Base-by-base conservation (phyloP, 1,140 invertebrate genomes). In the Nylanderia fulva region DNA sequence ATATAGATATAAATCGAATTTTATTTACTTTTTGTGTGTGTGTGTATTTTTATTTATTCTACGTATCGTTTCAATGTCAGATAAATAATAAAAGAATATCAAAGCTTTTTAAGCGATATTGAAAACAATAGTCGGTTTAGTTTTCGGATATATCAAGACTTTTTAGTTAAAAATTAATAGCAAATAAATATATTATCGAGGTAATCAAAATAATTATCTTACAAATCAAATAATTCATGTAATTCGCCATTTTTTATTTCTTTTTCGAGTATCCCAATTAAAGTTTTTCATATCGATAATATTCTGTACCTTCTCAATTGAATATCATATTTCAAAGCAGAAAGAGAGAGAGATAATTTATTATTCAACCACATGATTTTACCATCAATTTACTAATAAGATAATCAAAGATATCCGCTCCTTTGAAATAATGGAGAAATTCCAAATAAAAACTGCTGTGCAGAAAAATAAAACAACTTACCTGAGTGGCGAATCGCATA, bases 401-500 rank as follows among this genome's bases (percentile, higher is more conserved):
- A 3, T 0, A 18, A n/a, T n/a, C n/a, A 69, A 69, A 29, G 1
- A 9, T 56, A n/a, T 45, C 24, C 8, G 39, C 2, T 18, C 45
- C 9, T 69, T 27, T n/a, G n/a, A n/a, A n/a, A n/a, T n/a, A n/a
- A n/a, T n/a, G n/a, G n/a, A n/a, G n/a, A n/a, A n/a, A n/a, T n/a
- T n/a, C n/a, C n/a, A n/a, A n/a, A n/a, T n/a, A n/a, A n/a, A n/a
- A n/a, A n/a, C n/a, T n/a, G n/a, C n/a, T n/a, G n/a, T n/a, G n/a
- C n/a, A n/a, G n/a, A n/a, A n/a, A n/a, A n/a, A n/a, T n/a, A 56
- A 13, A 13, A 42, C 13, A 63, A 36, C 63, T 80, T 84, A 93
- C 92, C 86, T 93, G 92, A 0, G 33, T 85, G 13, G 48, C 9
- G 15, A 63, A 92, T 0, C 66, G 75, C 54, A 74, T 48, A 8